Conservation (phyloP, 2,888 invertebrate genomes). For the Drosophila acutilabella region DNA sequence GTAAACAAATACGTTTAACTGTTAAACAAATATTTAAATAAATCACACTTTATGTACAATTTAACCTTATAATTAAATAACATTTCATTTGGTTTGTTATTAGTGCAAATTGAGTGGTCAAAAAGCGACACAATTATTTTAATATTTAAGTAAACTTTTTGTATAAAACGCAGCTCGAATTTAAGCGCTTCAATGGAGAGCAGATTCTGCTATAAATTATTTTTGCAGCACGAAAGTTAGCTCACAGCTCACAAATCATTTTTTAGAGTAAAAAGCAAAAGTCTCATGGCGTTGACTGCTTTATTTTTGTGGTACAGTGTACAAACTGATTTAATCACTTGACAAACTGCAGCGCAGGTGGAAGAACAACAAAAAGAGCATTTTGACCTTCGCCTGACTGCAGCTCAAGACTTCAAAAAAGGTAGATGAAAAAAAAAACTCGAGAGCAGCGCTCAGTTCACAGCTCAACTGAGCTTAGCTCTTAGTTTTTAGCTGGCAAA, state of each 20-base stretch:
- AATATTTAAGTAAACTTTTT: too few species aligned
- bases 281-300: too few species aligned
- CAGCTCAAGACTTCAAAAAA: conserved; percentile 52
- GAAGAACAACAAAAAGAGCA: conserved; percentile 46
- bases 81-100: not conserved
- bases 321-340: conserved; percentile 62
- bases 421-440: conserved; percentile 5
- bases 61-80: not conserved
- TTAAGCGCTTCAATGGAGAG: too few species aligned
- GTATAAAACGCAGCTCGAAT: too few species aligned
- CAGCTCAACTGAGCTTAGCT: conserved; percentile 28
- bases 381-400: conserved; percentile 75
- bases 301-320: conserved; percentile 8
- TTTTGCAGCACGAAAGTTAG: not conserved
- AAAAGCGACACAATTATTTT: not conserved
- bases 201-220: not conserved
- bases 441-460: conserved; percentile 22
- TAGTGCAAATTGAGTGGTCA: not conserved
- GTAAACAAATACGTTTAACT: not conserved
- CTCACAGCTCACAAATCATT: not conserved
- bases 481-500: conserved; percentile 39
- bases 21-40: conserved; percentile 2
- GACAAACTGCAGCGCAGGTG: conserved; percentile 67
- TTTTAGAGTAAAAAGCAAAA: not conserved
- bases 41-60: not conserved